Percentiles rank a stretch among this genome's conserved stretches.
Evolutionary conservation across 2,888 invertebrate species (phyloP).

Genomic region (Acronicta leporina): DNA sequence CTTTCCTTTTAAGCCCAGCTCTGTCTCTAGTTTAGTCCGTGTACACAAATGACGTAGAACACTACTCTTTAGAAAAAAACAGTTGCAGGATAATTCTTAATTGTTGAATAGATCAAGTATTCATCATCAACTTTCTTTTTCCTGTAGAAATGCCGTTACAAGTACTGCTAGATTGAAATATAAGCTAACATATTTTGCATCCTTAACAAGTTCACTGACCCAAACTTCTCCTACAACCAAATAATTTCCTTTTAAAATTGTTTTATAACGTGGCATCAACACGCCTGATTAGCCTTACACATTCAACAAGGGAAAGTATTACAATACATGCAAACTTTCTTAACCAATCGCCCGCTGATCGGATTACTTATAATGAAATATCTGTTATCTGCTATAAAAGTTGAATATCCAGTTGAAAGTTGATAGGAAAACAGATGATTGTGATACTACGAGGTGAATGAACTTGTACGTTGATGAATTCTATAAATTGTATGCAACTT

Average conservation of each 20-base stretch:
- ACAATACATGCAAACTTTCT: slow-evolving; percentile 49
- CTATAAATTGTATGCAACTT: neutral
- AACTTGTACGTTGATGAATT: neutral
- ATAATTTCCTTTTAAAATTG: slow-evolving; percentile 14
- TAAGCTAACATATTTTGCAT: too few relatives aligned
- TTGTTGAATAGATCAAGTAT: too few relatives aligned
- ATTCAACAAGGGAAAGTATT: slow-evolving; percentile 46
- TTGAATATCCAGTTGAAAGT: slow-evolving; percentile 24
- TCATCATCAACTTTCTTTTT: too few relatives aligned
- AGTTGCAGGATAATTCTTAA: too few relatives aligned
- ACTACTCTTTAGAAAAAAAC: too few relatives aligned
- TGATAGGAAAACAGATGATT: slow-evolving; percentile 10
- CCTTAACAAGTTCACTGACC: neutral
- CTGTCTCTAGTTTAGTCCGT: too few relatives aligned
- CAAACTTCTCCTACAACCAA: neutral
- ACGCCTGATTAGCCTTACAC: slow-evolving; percentile 25
- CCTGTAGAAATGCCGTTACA: too few relatives aligned
- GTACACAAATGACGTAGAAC: too few relatives aligned
- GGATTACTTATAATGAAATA: slow-evolving; percentile 26
- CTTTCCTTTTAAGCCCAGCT: too few relatives aligned
- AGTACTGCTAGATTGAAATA: too few relatives aligned
- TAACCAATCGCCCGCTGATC: slow-evolving; percentile 12
- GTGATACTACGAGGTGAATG: slow-evolving; percentile 14
- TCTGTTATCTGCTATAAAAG: slow-evolving; percentile 13
- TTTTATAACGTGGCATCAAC: slow-evolving; percentile 18